These are phyloP conservation scores for Leptopilina clavipes DNA, from an alignment of 1,140 invertebrate species.

Conservation along the genomic window DNA sequence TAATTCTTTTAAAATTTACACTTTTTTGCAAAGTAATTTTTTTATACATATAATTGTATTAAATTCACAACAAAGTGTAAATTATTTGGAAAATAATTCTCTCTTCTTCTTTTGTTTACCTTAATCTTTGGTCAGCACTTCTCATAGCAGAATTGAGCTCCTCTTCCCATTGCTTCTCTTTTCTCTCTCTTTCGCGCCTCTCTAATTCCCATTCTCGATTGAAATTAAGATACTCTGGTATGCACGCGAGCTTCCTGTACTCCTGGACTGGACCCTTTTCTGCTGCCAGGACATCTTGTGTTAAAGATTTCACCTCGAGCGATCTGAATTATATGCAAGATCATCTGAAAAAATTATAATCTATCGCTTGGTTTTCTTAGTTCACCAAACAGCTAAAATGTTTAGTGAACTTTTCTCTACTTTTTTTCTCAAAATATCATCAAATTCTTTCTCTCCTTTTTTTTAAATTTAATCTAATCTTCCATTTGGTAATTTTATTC, in stretches of 20 bases:
- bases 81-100: not conserved
- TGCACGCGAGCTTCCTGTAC: slow-evolving; percentile 58
- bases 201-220: slow-evolving; percentile 83
- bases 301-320: slow-evolving; percentile 57
- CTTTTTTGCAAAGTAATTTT: too few relatives aligned
- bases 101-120: slow-evolving; percentile 9
- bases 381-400: slow-evolving; percentile 16
- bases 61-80: too few relatives aligned
- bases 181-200: slow-evolving; percentile 78
- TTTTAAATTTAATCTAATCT: not conserved
- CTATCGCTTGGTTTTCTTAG: slow-evolving; percentile 18
- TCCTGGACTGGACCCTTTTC: slow-evolving; percentile 43
- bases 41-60: too few relatives aligned
- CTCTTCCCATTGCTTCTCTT: slow-evolving; percentile 83
- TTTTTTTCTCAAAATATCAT: not conserved
- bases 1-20: too few relatives aligned
- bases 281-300: slow-evolving; percentile 55
- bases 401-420: not conserved
- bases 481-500: too few relatives aligned
- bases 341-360: not conserved
- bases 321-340: slow-evolving; percentile 47
- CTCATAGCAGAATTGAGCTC: slow-evolving; percentile 82
- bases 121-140: slow-evolving; percentile 66
- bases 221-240: slow-evolving; percentile 81
- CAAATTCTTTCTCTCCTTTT: not conserved